Evolutionary conservation across 2,888 invertebrate species (phyloP).

Genomic region (Hoplodrina blanda): DNA sequence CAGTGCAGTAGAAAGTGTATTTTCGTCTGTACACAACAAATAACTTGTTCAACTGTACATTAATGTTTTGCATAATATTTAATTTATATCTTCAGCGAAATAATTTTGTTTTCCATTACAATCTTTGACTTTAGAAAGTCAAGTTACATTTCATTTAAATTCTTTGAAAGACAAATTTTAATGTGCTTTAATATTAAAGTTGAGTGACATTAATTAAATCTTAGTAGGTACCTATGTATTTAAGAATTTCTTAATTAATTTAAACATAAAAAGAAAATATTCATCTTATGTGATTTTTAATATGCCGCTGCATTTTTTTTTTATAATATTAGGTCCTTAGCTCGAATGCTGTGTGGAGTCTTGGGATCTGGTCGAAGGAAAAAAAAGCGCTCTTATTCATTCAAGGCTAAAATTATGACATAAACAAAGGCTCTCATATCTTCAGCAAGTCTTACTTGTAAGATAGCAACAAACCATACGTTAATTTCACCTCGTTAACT

Average conservation of each 20-base stretch:
- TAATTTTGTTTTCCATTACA: slow-evolving; percentile 19
- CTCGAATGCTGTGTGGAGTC: no score
- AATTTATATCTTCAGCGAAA: slow-evolving; percentile 8
- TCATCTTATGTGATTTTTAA: neutral
- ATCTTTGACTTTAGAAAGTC: slow-evolving; percentile 26
- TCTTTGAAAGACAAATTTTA: slow-evolving; percentile 19
- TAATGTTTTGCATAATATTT: slow-evolving; percentile 28
- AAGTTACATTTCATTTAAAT: slow-evolving; percentile 34
- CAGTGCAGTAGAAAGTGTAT: neutral
- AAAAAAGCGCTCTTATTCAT: no score
- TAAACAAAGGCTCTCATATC: slow-evolving; percentile 13
- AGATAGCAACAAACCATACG: slow-evolving; percentile 34
- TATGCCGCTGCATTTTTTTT: no score
- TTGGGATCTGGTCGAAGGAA: no score
- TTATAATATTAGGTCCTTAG: no score
- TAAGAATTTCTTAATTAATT: neutral
- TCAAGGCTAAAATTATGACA: slow-evolving; percentile 9
- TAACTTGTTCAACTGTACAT: neutral
- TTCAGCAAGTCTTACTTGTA: slow-evolving; percentile 2
- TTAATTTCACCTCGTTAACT: slow-evolving; percentile 37
- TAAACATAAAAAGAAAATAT: neutral
- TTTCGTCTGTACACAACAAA: neutral
- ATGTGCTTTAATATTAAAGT: slow-evolving; percentile 20
- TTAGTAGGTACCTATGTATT: slow-evolving; percentile 1
- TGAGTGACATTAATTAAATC: slow-evolving; percentile 23